Evolutionary conservation across 2,888 invertebrate genomes (phyloP), one percentile per base, ranked within the genome.

Genomic region (Eristalinus sepulchralis): DNA sequence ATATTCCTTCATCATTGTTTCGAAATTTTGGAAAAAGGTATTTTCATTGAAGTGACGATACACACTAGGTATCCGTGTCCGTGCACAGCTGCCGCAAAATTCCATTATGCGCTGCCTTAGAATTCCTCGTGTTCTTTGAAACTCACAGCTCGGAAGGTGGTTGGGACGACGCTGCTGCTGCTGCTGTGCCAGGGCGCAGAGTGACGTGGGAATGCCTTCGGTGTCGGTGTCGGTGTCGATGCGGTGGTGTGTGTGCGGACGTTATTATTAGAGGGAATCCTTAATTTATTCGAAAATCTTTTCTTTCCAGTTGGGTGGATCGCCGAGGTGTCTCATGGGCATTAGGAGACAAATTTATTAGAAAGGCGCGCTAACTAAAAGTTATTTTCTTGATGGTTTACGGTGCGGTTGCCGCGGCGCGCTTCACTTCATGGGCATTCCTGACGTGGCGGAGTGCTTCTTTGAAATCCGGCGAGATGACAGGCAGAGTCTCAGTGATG

Each of bases 1-100:
- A 73, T 83, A 64, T 83, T 70, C 83, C 71, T 67, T 53, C 59
- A 31, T 63, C 57, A 83, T 78, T 83, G 83, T 83, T 83, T 70
- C 22, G 47, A 73, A 36, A 33, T 63, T 68, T 73, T 63, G 31
- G 47, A 47, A 47, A 63, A 77, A 78, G 68, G 57, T 59, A 57
- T 53, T 63, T 75, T 82, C 60, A 75, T 70, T 81, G 60, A 83
- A 72, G 82, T 83, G 66, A 72, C 66, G 71, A 71, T 22, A 77
- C 67, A 77, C 67, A 66, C 60, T 39, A 34, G 47, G 47, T 17
- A 47, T 47, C 47, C 47, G 20, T 59, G 20, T 9, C 39, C 27
- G 6, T 39, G 33, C 59, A 33, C 75, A 76, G 75, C 75, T 76
- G 75, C 59, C 47, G 33, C 22, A 27, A 36, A 59, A 10, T 57